Conservation (phyloP, 2,888 invertebrate species). For the Xestobium rufovillosum region DNA sequence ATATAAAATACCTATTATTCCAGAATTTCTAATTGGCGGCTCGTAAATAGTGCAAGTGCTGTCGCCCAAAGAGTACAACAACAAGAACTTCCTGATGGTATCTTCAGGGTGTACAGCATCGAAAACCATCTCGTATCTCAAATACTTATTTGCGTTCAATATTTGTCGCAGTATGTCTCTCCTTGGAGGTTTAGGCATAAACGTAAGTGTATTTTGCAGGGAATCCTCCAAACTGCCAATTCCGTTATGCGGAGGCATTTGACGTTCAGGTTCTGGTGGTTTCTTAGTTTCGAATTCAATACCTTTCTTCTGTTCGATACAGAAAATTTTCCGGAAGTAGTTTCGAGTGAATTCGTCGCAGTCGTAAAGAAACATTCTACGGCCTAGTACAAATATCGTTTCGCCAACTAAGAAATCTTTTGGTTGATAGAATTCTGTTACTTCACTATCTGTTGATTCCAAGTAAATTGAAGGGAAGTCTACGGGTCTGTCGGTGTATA, state of each 20-base stretch:
- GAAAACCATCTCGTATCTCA: slow-evolving; percentile 65
- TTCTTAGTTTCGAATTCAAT: slow-evolving; percentile 34
- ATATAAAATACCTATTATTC: slow-evolving; percentile 53
- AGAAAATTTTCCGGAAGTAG: slow-evolving; percentile 50
- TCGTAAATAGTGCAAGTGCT: slow-evolving; percentile 70
- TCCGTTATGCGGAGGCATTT: slow-evolving; percentile 61
- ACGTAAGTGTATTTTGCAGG: slow-evolving; percentile 60
- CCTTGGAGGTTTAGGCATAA: slow-evolving; percentile 64
- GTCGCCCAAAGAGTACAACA: slow-evolving; percentile 69
- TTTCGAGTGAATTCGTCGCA: slow-evolving; percentile 74
- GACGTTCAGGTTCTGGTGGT: slow-evolving; percentile 27
- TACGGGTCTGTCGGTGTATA: slow-evolving; percentile 43
- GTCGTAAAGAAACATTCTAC: slow-evolving; percentile 67
- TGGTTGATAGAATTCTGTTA: slow-evolving; percentile 70
- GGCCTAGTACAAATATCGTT: slow-evolving; percentile 60
- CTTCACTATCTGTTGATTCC: slow-evolving; percentile 64
- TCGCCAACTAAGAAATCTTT: slow-evolving; percentile 69
- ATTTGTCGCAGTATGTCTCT: slow-evolving; percentile 70
- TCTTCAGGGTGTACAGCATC: slow-evolving; percentile 76
- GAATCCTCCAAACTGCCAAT: slow-evolving; percentile 74
- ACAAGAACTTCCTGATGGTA: slow-evolving; percentile 62
- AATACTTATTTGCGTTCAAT: slow-evolving; percentile 58
- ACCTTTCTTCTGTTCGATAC: slow-evolving; percentile 41
- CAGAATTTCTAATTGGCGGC: slow-evolving; percentile 64
- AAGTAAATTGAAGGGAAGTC: slow-evolving; percentile 59